These are phyloP conservation scores for Columba guinea DNA, from an alignment of 2,797 vertebrate species.

Conservation along the genomic window DNA sequence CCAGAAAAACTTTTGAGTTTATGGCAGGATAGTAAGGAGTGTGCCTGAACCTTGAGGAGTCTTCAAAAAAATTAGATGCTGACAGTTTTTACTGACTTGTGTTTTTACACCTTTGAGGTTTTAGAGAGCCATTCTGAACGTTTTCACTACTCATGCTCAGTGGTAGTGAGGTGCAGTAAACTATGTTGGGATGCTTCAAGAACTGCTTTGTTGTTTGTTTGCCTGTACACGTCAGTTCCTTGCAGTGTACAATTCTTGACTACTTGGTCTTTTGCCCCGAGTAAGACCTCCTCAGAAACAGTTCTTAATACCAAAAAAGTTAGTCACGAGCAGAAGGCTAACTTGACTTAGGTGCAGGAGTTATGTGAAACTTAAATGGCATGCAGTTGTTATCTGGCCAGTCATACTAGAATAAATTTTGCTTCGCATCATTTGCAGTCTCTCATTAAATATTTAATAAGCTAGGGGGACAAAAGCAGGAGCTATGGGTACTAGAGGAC, in stretches of 20 bases:
- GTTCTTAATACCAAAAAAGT: not conserved
- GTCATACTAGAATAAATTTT: not conserved
- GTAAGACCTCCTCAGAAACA: not conserved
- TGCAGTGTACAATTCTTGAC: not conserved
- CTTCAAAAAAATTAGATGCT: not conserved
- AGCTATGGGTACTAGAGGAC: not conserved
- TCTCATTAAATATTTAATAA: not conserved
- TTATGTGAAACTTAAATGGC: not conserved
- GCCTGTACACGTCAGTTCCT: not conserved
- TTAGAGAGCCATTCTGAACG: not conserved
- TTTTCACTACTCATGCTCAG: not conserved
- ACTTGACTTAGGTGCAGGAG: not conserved
- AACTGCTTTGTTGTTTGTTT: not conserved
- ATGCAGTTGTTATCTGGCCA: not conserved
- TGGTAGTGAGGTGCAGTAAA: not conserved
- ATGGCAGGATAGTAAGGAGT: not conserved
- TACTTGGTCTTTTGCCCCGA: not conserved
- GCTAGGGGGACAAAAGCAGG: not conserved
- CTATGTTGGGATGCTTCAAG: not conserved
- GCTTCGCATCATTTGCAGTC: not conserved
- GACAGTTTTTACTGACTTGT: not conserved
- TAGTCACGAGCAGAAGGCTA: not conserved
- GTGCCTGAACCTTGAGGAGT: not conserved
- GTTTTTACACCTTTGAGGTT: not conserved
- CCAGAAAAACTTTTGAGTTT: not conserved